phyloP scores from a whole-genome alignment of 2,888 invertebrate species.

The Danaus chrysippus region DNA sequence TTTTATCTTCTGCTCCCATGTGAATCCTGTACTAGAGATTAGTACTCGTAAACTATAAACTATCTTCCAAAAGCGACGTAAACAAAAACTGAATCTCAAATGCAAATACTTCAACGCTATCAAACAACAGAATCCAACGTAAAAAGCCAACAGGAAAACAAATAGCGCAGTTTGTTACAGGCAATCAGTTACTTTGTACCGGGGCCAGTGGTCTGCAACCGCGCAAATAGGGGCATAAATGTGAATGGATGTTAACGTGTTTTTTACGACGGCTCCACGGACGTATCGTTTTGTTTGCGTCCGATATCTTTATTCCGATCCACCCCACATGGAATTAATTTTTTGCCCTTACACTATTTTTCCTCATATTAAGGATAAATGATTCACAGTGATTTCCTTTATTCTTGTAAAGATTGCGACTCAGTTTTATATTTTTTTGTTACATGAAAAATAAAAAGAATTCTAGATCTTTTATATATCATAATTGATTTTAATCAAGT shows the following conservation, averaged over 20 bases:
- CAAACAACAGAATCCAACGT: constrained; percentile 10
- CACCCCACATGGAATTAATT: constrained; percentile 56
- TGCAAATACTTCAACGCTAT: constrained; percentile 4
- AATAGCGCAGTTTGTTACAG: constrained; percentile 53
- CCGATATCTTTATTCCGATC: constrained; percentile 69
- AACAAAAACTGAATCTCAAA: constrained; percentile 3
- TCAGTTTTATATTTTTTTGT: no score
- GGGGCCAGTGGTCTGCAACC: constrained; percentile 59
- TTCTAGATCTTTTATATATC: no score
- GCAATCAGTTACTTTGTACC: constrained; percentile 71
- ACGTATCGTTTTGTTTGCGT: constrained; percentile 76
- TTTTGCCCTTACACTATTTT: constrained; percentile 34
- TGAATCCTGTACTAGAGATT: no score
- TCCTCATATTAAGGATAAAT: constrained; percentile 27
- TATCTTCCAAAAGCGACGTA: neutral
- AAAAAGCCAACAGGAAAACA: constrained; percentile 39
- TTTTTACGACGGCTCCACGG: constrained; percentile 73
- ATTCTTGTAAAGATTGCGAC: no score
- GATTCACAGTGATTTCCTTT: no score
- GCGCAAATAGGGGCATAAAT: constrained; percentile 74
- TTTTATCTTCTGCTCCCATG: no score
- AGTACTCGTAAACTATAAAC: no score
- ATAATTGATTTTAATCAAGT: no score
- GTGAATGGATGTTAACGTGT: constrained; percentile 79
- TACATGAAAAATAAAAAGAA: no score